Evolutionary conservation across 1,140 invertebrate genomes (phyloP), one percentile per base, ranked within the genome.

Genomic region (Lepidurus packardi): DNA sequence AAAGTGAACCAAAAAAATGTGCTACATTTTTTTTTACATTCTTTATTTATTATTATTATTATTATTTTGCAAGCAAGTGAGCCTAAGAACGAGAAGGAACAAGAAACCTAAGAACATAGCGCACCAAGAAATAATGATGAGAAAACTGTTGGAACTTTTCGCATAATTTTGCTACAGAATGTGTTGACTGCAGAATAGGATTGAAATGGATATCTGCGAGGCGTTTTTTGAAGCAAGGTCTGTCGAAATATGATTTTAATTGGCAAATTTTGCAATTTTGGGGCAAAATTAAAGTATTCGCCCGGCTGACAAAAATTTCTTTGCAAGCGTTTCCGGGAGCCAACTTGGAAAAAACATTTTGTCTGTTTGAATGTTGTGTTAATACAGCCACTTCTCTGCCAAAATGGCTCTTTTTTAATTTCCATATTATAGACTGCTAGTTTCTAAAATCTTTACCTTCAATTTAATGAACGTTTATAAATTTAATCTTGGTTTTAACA

Each of bases 311-410:
- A n/a, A 65, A 13, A 65, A 11, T 65, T 65, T 65, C 16, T 65
- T 65, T 65, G n/a, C 21, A n/a, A 65, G 53, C 53, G 53, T 65
- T 65, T 65, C 1, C n/a, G 53, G 53, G 21, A 65, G 13, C 53
- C 21, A 65, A n/a, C 53, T 65, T 65, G 53, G 53, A 65, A 65
- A 21, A 65, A 65, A 65, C 53, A 21, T 65, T 65, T 65, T 65
- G 53, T 65, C 16, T 65, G 53, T 65, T 65, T 65, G 53, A 65
- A 16, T 21, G 53, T 65, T 65, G 53, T 65, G 21, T 65, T 65
- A 65, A 65, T 65, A 65, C 53, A 65, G 7, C 34, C 53, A 65
- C 21, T 65, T 65, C 53, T 65, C 53, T 65, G 53, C 53, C 53
- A 16, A 65, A 34, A 34, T 34, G 34, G 3, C 9, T 47, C 16